phyloP scores from a whole-genome alignment of 2,113 vertebrate genomes.

The Rousettus leschenaultii region DNA sequence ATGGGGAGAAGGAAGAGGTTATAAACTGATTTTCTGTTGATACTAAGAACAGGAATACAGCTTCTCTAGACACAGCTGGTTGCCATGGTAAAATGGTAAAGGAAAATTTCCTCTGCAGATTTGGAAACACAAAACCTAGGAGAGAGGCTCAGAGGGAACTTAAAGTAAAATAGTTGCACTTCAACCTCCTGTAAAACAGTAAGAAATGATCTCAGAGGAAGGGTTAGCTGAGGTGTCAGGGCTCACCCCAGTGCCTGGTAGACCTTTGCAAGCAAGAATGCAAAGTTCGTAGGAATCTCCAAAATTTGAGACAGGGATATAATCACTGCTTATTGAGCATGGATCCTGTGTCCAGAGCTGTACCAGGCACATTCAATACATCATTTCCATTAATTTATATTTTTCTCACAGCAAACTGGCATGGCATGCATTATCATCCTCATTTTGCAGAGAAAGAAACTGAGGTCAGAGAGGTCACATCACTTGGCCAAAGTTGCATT shows the following conservation, averaged over 20 bases:
- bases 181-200: neutral
- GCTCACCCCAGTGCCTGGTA: fast-evolving
- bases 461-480: neutral
- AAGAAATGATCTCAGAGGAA: neutral
- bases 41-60: neutral
- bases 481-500: neutral
- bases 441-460: neutral
- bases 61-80: conserved; percentile 33
- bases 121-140: neutral
- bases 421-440: neutral
- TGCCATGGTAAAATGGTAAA: conserved; percentile 45
- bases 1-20: neutral
- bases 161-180: neutral
- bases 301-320: neutral
- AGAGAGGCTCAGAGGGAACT: neutral
- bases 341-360: neutral
- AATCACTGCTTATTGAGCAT: neutral
- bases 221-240: neutral
- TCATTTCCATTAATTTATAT: neutral
- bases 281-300: neutral
- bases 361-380: neutral
- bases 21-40: conserved; percentile 31
- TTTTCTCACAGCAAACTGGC: neutral
- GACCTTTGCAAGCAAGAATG: neutral
- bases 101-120: neutral